A percentile compares a stretch with the other conserved stretches of the same genome.
Evolutionary conservation across 2,888 invertebrate genomes (phyloP).

Genomic region (Corbicula japonica): DNA sequence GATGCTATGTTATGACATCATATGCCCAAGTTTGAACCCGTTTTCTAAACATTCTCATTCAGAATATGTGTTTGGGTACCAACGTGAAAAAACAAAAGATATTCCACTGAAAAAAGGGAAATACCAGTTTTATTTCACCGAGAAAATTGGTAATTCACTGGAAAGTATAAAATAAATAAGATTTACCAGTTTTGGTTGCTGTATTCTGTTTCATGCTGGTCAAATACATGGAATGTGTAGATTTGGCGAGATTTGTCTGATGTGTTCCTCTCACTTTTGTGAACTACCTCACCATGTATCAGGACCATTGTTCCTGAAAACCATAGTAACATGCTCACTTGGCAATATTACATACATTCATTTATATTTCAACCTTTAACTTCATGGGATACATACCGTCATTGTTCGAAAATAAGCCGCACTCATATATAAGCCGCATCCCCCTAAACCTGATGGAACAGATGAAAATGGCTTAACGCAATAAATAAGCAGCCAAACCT

Average conservation of each 20-base stretch:
- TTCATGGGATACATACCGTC: no score
- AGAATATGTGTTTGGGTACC: background rate
- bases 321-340: background rate
- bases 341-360: background rate
- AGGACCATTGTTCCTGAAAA: conserved; percentile 92
- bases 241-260: conserved; percentile 95
- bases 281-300: conserved; percentile 97
- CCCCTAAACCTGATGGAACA: no score
- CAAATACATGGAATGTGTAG: conserved; percentile 98
- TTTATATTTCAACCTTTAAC: background rate
- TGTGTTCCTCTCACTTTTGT: conserved; percentile 95
- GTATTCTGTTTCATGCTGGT: conserved; percentile 91
- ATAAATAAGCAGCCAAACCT: no score
- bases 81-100: background rate
- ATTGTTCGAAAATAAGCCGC: no score
- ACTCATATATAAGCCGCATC: no score
- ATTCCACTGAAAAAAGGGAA: background rate
- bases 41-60: background rate
- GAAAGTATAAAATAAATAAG: background rate
- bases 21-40: background rate
- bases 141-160: background rate
- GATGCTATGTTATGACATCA: background rate
- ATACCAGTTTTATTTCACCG: background rate
- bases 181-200: conserved; percentile 93
- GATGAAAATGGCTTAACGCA: no score